Base-by-base conservation (phyloP, 2,888 invertebrate genomes). In the Heterodera filipjevi region DNA sequence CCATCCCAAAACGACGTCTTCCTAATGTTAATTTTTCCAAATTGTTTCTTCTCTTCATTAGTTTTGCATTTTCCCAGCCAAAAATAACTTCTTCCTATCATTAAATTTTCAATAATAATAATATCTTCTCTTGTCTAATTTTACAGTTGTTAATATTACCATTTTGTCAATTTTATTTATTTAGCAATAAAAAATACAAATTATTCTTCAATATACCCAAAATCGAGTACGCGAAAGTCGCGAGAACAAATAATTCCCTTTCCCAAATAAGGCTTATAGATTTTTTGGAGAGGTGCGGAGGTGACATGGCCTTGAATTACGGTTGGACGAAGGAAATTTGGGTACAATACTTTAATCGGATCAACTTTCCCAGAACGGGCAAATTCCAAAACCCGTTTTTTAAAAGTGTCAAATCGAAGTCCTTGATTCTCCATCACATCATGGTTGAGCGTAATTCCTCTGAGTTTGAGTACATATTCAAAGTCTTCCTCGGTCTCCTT, bases 161-260 rank as follows among this genome's bases (percentile, higher is more conserved):
- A n/a, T n/a, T n/a, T n/a, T n/a, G n/a, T n/a, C n/a, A n/a, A 12
- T 39, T 39, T 12, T 10, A 39, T 39, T 39, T 39, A 39, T 39
- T 22, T 16, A 16, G 30, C 33, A 27, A 10, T 27, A 0, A 71
- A 71, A 33, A 33, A 19, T 35, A 39, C 16, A 39, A 3, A 71
- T 5, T 71, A 33, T 6, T 49, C 6, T 1, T 30, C 16, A 46
- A 59, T 46, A 14, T 59, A 73, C 3, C 73, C 46, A 73, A 73
- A 73, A 49, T 73, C 73, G n/a, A 73, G 35, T 2, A 73, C 73
- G n/a, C 10, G 33, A 49, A 27, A 49, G 27, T 73, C 73, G 22
- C 27, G 35, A 1, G 49, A 64, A 1, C 53, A 33, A 49, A 73
- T 27, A 46, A 73, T 27, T 3, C 73, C 73, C 30, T 73, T 73